phyloP scores from a whole-genome alignment of 2,797 vertebrate species.

The Pantherophis alleghaniensis region DNA sequence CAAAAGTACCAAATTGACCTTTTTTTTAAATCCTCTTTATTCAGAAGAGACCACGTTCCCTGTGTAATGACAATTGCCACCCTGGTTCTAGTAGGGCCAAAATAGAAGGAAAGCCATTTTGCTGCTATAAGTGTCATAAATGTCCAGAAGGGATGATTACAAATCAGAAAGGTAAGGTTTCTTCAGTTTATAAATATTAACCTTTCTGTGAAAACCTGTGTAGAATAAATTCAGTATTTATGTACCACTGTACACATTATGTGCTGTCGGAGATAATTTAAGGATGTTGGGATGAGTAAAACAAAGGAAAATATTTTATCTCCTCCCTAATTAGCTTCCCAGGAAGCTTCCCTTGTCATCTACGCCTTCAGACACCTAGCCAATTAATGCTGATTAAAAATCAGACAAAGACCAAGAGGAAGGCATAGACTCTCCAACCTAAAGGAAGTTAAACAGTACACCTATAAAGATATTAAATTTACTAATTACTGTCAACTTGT shows the following conservation, averaged over 20 bases:
- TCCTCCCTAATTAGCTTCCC: background rate
- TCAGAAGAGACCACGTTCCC: background rate
- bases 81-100: background rate
- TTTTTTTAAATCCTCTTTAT: too few species aligned
- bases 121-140: background rate
- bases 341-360: background rate
- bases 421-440: background rate
- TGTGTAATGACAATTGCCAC: background rate
- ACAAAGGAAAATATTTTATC: background rate
- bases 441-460: background rate
- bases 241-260: background rate
- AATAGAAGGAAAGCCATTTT: background rate
- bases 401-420: background rate
- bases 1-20: too few species aligned
- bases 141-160: background rate
- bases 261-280: background rate
- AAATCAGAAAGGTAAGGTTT: background rate
- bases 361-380: background rate
- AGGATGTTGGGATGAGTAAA: background rate
- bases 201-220: too few species aligned
- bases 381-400: background rate
- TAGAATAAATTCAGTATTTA: too few species aligned
- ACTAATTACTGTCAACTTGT: background rate
- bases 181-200: too few species aligned
- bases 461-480: background rate